Evolutionary conservation across 2,797 vertebrate genomes (phyloP).

Genomic region (Xenopus petersii): DNA sequence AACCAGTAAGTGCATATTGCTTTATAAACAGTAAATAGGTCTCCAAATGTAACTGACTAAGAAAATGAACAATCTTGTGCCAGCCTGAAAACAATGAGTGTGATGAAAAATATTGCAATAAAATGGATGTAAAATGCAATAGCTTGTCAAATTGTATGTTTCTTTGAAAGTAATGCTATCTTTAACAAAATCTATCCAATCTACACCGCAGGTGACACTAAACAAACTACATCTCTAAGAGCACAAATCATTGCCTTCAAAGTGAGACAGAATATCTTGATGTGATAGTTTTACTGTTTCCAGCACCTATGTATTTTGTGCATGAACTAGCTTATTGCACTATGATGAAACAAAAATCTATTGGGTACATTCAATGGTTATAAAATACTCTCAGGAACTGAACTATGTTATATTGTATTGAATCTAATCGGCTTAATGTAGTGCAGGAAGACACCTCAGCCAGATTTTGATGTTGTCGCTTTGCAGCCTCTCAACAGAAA

Average conservation of each 20-base stretch:
- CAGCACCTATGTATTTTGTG: slow-evolving; percentile 61
- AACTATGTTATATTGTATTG: neutral
- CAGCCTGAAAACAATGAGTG: slow-evolving; percentile 75
- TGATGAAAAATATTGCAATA: slow-evolving; percentile 73
- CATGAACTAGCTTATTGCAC: slow-evolving; percentile 24
- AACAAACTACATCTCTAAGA: slow-evolving; percentile 81
- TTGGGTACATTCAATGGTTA: slow-evolving; percentile 19
- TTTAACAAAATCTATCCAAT: slow-evolving; percentile 87
- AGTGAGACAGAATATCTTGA: slow-evolving; percentile 67
- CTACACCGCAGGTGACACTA: slow-evolving; percentile 67
- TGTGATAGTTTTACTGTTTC: slow-evolving; percentile 79
- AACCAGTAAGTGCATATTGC: slow-evolving; percentile 99
- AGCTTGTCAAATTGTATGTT: slow-evolving; percentile 80
- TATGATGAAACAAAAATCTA: neutral
- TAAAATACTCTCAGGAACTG: slow-evolving; percentile 15
- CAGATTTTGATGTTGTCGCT: neutral
- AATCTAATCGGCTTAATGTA: neutral
- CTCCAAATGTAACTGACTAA: slow-evolving; percentile 63
- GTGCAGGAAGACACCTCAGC: neutral
- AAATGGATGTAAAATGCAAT: slow-evolving; percentile 82
- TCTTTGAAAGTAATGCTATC: slow-evolving; percentile 82
- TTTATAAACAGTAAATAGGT: slow-evolving; percentile 85
- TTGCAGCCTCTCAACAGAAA: neutral
- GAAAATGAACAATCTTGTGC: slow-evolving; percentile 87
- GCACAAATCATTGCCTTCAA: slow-evolving; percentile 81